Percentiles rank a stretch among this genome's conserved stretches.
phyloP scores from a whole-genome alignment of 2,797 vertebrate genomes.

The Amblyraja radiata region DNA sequence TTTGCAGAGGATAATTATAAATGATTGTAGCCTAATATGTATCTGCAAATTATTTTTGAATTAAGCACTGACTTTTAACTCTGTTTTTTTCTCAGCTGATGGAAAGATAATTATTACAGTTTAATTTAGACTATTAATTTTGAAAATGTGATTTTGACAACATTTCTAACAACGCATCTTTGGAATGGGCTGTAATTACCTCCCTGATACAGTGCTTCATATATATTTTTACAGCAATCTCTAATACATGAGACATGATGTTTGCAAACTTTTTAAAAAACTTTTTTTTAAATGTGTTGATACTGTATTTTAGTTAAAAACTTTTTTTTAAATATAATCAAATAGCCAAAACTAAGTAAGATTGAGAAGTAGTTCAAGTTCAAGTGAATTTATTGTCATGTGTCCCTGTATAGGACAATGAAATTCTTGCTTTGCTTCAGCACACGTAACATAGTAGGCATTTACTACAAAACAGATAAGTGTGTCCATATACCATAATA shows the following conservation, averaged over 20 bases:
- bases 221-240: neutral
- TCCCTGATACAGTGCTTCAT: neutral
- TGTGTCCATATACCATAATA: too few relatives aligned
- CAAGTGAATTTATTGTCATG: too few relatives aligned
- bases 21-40: neutral
- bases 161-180: neutral
- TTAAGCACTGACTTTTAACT: neutral
- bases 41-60: neutral
- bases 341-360: too few relatives aligned
- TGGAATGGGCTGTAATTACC: neutral
- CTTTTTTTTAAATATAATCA: too few relatives aligned
- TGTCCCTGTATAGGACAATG: too few relatives aligned
- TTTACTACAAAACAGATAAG: too few relatives aligned
- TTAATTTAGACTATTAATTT: constrained; percentile 11
- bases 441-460: too few relatives aligned
- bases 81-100: neutral
- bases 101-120: neutral
- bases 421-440: too few relatives aligned
- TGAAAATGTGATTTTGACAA: neutral
- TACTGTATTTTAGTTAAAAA: neutral
- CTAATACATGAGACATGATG: neutral
- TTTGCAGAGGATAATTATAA: neutral
- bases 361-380: too few relatives aligned
- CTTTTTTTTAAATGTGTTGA: neutral
- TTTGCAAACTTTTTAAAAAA: neutral